These are phyloP conservation scores for Mungos mungo DNA, from an alignment of 2,113 vertebrate species.

Conservation along the genomic window DNA sequence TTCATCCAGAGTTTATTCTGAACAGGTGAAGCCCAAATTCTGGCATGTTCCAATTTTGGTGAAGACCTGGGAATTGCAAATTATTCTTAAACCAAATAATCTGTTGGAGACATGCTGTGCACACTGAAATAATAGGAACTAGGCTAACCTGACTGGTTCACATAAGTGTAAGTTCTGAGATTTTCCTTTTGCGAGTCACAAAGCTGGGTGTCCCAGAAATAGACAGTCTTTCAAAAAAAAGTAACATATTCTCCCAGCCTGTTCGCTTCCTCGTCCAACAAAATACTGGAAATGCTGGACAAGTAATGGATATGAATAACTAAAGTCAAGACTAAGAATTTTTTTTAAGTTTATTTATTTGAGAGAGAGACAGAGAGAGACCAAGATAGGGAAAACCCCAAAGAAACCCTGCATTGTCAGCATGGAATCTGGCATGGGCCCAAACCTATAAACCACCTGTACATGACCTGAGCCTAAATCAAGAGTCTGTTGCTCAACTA, in stretches of 20 bases:
- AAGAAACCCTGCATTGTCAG: too few species aligned
- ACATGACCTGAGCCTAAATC: too few species aligned
- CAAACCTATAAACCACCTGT: too few species aligned
- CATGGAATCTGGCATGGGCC: too few species aligned
- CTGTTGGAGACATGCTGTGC: neutral
- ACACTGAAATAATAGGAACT: neutral
- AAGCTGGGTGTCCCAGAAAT: neutral
- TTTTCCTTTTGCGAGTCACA: neutral
- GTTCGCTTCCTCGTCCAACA: neutral
- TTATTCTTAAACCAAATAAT: neutral
- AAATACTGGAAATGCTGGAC: neutral
- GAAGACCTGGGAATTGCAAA: neutral
- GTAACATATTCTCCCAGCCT: neutral
- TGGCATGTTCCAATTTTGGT: neutral
- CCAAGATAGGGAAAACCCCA: too few species aligned
- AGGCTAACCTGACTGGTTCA: neutral
- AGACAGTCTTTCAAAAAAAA: neutral
- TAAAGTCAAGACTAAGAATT: neutral
- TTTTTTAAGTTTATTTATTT: too few species aligned
- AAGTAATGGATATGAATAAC: neutral
- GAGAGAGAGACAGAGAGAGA: too few species aligned
- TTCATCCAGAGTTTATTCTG: neutral
- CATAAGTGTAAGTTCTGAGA: neutral
- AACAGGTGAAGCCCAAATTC: neutral
- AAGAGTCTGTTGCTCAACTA: too few species aligned